A percentile compares a stretch with the other conserved stretches of the same genome.
These are phyloP conservation scores for Montipora capitata DNA, from an alignment of 92 coral and sea anemone genomes.

Conservation along the genomic window DNA sequence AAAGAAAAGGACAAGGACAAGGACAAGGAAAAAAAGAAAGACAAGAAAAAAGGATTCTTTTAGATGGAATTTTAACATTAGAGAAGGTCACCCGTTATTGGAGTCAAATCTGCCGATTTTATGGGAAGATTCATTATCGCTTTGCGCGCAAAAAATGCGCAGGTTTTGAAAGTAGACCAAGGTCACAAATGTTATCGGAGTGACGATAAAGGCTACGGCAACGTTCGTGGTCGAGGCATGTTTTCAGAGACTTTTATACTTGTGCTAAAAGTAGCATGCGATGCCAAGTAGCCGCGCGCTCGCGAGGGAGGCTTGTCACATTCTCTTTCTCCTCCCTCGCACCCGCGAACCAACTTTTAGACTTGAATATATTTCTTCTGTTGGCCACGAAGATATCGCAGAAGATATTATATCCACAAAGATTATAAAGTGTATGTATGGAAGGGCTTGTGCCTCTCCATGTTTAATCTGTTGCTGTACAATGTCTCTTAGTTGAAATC, in stretches of 20 bases:
- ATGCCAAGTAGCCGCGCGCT: background rate
- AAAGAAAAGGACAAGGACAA: constrained; percentile 81
- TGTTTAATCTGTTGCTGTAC: background rate
- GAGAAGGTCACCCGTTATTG: background rate
- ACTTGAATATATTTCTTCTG: no score
- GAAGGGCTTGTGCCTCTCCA: background rate
- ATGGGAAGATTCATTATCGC: background rate
- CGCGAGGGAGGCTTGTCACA: no score
- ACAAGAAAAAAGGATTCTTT: constrained; percentile 95
- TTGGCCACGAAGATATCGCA: background rate
- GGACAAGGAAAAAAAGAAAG: constrained; percentile 89
- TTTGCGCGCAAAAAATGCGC: background rate
- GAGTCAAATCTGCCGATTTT: background rate
- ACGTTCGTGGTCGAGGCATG: background rate
- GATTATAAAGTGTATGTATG: background rate
- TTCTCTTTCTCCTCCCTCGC: no score
- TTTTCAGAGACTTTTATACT: background rate
- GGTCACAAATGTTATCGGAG: background rate
- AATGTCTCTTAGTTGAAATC: background rate
- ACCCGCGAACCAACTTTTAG: no score
- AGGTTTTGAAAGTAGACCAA: background rate
- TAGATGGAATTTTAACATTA: constrained; percentile 32
- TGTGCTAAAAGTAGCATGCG: background rate
- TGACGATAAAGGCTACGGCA: background rate
- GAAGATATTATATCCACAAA: background rate